These are phyloP conservation scores for Micronycteris hirsuta DNA, from an alignment of 2,113 vertebrate species.

Conservation along the genomic window DNA sequence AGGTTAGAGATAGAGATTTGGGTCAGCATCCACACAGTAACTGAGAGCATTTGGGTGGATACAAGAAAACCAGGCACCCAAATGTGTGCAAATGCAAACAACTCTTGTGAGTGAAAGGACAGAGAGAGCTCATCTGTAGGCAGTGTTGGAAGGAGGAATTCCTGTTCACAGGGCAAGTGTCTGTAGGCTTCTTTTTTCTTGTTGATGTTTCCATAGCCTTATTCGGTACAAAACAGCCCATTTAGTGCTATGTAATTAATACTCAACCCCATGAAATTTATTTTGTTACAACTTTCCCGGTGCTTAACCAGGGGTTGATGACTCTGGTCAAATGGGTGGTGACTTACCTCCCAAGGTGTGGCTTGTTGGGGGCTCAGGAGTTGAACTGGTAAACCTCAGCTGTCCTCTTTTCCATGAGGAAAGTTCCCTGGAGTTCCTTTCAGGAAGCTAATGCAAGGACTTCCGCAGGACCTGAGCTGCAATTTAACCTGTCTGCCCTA, in stretches of 20 bases:
- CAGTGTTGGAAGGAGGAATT: not conserved
- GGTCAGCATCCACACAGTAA: not conserved
- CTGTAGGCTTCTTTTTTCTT: not conserved
- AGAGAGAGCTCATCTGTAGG: not conserved
- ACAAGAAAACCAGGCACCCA: not conserved
- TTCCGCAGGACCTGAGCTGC: not conserved
- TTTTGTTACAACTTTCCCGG: not conserved
- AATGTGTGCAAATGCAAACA: not conserved
- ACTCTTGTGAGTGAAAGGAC: not conserved
- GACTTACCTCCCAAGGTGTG: not conserved
- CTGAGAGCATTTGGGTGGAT: not conserved
- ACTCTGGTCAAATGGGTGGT: not conserved
- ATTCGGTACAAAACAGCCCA: conserved; percentile 4
- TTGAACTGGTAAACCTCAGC: not conserved
- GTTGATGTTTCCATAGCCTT: not conserved
- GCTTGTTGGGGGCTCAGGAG: not conserved
- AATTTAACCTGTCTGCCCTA: not conserved
- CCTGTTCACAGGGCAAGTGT: not conserved
- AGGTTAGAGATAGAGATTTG: conserved; percentile 38
- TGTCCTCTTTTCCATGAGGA: not conserved
- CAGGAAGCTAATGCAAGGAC: not conserved
- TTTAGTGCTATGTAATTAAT: not conserved
- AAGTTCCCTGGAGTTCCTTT: not conserved
- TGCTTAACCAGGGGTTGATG: not conserved
- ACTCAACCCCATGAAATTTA: not conserved